Base-by-base conservation (phyloP, 2,113 vertebrate genomes). In the Xyrauchen texanus region DNA sequence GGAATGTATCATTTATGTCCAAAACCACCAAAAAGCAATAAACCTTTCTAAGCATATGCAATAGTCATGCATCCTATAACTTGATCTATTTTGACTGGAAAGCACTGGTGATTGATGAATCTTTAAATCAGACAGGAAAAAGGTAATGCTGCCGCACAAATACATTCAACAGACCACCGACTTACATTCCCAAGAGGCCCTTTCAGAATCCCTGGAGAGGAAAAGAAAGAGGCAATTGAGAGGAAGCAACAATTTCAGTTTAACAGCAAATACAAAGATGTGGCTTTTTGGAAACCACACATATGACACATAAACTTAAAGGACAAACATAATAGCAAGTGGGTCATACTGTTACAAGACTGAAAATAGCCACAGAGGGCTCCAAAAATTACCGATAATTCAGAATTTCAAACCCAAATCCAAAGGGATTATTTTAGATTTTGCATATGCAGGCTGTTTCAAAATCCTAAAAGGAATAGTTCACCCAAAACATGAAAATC, bases 81-180 rank as follows among this genome's bases (percentile, higher is more conserved):
- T 78, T 45, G 69, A 79, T 64, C 42, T 68, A 62, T 81, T 65
- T 81, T 71, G 82, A 68, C 57, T 82, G 57, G 61, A 82, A 77
- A 83, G 34, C 45, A 8, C 51, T 21, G 16, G 42, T 84, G 85
- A 84, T 76, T 84, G 81, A 86, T 81, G 63, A 60, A 68, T 78
- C 78, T 68, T 62, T 83, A 69, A 83, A 79, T 86, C 79, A 75
- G 71, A 74, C 57, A 73, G 83, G 85, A 86, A 84, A 77, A 77
- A 69, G 47, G 42, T 51, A 51, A 68, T 68, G 53, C 80, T 80
- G 78, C 77, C 73, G 46, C 74, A 76, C 45, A 69, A 77, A 83
- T 81, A 79, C 42, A 76, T 79, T 75, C 70, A 58, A 73, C 49
- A 69, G 77, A 81, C 82, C 77, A 84, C 82, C 78, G 16, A 51